Percentiles rank a stretch among this genome's conserved stretches.
Evolutionary conservation across 2,113 vertebrate species (phyloP).

Genomic region (Limnothrissa miodon): DNA sequence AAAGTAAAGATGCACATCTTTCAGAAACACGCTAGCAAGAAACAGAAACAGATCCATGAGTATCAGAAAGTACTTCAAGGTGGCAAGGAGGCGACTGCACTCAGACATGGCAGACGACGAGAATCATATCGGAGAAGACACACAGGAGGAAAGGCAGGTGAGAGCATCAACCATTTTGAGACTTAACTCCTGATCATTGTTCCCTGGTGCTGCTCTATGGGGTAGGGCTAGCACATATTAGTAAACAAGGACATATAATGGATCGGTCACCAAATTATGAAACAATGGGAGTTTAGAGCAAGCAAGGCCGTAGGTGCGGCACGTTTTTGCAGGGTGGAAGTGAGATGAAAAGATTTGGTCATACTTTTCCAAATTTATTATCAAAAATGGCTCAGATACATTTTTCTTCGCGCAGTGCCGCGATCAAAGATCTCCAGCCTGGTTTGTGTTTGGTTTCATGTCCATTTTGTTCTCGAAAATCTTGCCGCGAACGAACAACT

Average conservation of each 20-base stretch:
- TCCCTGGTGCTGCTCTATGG: conserved; percentile 62
- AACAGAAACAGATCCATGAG: conserved; percentile 81
- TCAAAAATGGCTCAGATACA: conserved; percentile 72
- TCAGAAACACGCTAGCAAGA: conserved; percentile 85
- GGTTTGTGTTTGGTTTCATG: conserved; percentile 58
- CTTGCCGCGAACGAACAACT: conserved; percentile 57
- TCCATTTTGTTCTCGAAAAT: conserved; percentile 51
- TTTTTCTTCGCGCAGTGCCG: conserved; percentile 68
- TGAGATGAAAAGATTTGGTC: conserved; percentile 56
- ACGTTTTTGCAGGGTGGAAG: conserved; percentile 46
- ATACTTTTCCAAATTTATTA: conserved; percentile 54
- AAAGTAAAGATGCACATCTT: conserved; percentile 93
- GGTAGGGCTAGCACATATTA: conserved; percentile 61
- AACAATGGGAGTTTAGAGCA: conserved; percentile 48
- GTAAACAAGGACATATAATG: conserved; percentile 61
- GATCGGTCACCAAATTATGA: not conserved
- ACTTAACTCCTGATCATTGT: conserved; percentile 69
- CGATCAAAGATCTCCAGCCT: conserved; percentile 78
- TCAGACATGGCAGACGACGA: conserved; percentile 85
- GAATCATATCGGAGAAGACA: conserved; percentile 62
- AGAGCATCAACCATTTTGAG: conserved; percentile 79
- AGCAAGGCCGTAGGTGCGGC: conserved; percentile 59
- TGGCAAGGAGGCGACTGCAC: conserved; percentile 75
- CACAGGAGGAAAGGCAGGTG: conserved; percentile 84
- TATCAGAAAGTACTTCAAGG: conserved; percentile 74